Evolutionary conservation across 2,113 vertebrate species (phyloP), one percentile per base, ranked within the genome.

Genomic region (Motacilla tschutschensis): DNA sequence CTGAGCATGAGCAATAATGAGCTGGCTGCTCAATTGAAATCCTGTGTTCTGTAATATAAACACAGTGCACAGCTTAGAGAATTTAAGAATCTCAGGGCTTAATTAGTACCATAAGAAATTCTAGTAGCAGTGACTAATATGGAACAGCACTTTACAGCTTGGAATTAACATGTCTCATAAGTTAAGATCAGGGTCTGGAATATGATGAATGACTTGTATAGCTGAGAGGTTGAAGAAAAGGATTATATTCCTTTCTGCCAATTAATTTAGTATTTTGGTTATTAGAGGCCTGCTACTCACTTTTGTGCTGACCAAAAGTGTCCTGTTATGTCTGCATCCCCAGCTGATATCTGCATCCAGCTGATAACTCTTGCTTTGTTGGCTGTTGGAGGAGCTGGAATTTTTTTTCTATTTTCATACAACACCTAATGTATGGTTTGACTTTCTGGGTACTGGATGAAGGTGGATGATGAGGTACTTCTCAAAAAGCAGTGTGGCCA

Each of bases 21-120:
- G 44, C 67, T 77, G 60, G 24, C 69, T 83, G 62, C 51, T 79
- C 81, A 77, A 17, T 65, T 93, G 88, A 88, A 79, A 88, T 87
- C 44, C 29, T 33, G 22, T 59, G 58, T 50, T 62, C 55, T 63
- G 17, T 66, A 79, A 85, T 88, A 85, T 47, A 87, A 92, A 91
- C 4, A 4, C 18, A 48, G 50, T 2, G 2, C 43, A 72, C 41
- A 50, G 50, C 53, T 78, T 86, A 72, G 35, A 84, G 59, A 76
- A 85, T 72, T 69, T 78, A 55, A 79, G 69, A 67, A 63, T 78
- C 63, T 75, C 31, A 22, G 48, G 22, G 20, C 28, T 90, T 83
- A 87, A 85, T 92, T 86, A 85, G n/a, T 41, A 82, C 14, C 22
- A 26, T 70, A 82, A 86, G 40, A 82, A 91, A 80, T 83, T 31